phyloP scores from a whole-genome alignment of 1,140 invertebrate genomes.

The Pseudomyrmex dendroicus region DNA sequence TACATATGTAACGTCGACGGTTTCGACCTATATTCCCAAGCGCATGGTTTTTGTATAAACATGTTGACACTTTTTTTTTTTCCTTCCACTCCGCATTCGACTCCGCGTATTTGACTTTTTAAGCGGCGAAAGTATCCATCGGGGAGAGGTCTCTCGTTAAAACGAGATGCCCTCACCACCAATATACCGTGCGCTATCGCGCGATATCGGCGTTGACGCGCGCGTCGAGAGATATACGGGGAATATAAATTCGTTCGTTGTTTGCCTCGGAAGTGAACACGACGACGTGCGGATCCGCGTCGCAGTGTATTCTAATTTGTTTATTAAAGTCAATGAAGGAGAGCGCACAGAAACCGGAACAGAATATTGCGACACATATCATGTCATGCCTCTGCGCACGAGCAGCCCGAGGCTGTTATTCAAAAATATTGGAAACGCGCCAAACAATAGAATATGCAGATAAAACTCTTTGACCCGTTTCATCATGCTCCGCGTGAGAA shows the following conservation, averaged over 20 bases:
- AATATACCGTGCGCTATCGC: neutral
- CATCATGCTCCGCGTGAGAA: neutral
- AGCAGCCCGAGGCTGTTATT: neutral
- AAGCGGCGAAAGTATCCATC: conserved; percentile 70
- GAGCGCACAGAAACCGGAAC: neutral
- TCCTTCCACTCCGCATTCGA: conserved; percentile 66
- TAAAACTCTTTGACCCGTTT: neutral
- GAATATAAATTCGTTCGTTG: conserved; percentile 13
- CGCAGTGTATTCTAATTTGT: conserved; percentile 18
- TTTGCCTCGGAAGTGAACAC: neutral
- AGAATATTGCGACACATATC: neutral
- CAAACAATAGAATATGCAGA: neutral
- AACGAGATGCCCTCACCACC: neutral
- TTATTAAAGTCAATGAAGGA: conserved; percentile 21
- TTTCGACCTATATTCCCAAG: conserved; percentile 69
- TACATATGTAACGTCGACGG: conserved; percentile 65
- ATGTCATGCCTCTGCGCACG: neutral
- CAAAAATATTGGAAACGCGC: neutral
- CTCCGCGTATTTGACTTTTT: conserved; percentile 74
- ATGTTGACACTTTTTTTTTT: conserved; percentile 61
- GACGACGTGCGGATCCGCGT: neutral
- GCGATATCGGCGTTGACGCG: neutral
- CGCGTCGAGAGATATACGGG: conserved; percentile 13
- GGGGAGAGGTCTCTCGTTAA: conserved; percentile 27
- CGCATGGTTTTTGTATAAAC: conserved; percentile 62